Percentiles rank a stretch among this genome's conserved stretches.
phyloP scores from a whole-genome alignment of 1,140 invertebrate genomes.

The Leucophenga varia region DNA sequence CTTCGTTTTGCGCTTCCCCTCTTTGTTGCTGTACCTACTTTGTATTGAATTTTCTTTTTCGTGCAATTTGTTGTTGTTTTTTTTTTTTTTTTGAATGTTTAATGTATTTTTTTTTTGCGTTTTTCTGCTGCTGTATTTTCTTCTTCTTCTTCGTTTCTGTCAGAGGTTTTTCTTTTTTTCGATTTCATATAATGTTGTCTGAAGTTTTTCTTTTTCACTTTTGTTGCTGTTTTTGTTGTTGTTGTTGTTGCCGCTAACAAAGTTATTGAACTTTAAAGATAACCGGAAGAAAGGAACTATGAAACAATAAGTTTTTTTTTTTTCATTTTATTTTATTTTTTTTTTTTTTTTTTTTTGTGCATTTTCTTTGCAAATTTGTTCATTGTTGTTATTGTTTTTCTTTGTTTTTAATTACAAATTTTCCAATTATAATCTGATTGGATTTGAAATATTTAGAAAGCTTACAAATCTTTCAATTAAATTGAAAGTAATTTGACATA shows the following conservation, averaged over 20 bases:
- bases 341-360: background rate
- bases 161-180: background rate
- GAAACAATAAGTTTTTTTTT: no score
- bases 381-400: constrained; percentile 6
- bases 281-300: constrained; percentile 36
- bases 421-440: no score
- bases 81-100: constrained; percentile 17
- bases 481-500: no score
- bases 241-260: constrained; percentile 20
- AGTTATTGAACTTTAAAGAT: constrained; percentile 51
- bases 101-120: constrained; percentile 3
- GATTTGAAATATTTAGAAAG: background rate
- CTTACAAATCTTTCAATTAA: background rate
- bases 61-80: constrained; percentile 16
- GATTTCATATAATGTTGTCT: constrained; percentile 4
- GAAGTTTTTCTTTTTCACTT: constrained; percentile 17
- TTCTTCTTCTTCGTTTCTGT: constrained; percentile 10
- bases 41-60: constrained; percentile 15
- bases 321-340: no score
- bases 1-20: no score
- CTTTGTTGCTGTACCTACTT: constrained; percentile 14
- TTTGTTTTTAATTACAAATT: no score
- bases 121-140: background rate
- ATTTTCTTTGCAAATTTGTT: background rate
- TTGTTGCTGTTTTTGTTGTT: constrained; percentile 12